Base-by-base conservation (phyloP, 1,140 invertebrate genomes). In the Drusus annulatus region DNA sequence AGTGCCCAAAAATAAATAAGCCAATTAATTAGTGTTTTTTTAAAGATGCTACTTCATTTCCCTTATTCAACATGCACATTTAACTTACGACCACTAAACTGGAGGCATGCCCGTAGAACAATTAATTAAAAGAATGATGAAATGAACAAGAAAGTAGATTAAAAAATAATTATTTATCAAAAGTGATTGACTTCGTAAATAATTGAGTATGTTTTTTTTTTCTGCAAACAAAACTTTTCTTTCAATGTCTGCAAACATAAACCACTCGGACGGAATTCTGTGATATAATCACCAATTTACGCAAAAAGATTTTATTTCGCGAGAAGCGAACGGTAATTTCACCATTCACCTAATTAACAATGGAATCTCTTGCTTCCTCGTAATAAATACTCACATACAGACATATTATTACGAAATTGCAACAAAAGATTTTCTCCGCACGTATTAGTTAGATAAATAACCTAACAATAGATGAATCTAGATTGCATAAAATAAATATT, bases 341-440 rank as follows among this genome's bases (percentile, higher is more conserved):
- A 2, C 69, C 69, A 54, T 73, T 51, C 51, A 21, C 69, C 51
- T 73, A 73, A 73, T 73, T 73, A 73, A 73, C 69, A 73, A 54
- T 73, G 8, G 69, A 73, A 52, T 73, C 51, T 73, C 23, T 73
- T 21, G 50, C 51, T 73, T 73, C 69, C 69, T 52, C 69, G 69
- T 73, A 73, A 73, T 73, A 73, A 52, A 68, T 68, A 68, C 58
- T n/a, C 45, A 68, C 31, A 68, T 19, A 45, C 31, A 7, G 16
- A 19, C 15, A 63, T 69, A 45, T 13, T 69, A n/a, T 73, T 68
- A 17, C 31, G 69, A 52, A 73, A 73, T 25, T n/a, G 19, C 54
- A 73, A 73, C 69, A 73, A 73, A 54, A 73, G 69, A 73, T 52
- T 73, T 54, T 52, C 5, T 54, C 31, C 25, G 25, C 25, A 28